Conservation (phyloP, 2,888 invertebrate genomes). For the Drosophila subsilvestris region DNA sequence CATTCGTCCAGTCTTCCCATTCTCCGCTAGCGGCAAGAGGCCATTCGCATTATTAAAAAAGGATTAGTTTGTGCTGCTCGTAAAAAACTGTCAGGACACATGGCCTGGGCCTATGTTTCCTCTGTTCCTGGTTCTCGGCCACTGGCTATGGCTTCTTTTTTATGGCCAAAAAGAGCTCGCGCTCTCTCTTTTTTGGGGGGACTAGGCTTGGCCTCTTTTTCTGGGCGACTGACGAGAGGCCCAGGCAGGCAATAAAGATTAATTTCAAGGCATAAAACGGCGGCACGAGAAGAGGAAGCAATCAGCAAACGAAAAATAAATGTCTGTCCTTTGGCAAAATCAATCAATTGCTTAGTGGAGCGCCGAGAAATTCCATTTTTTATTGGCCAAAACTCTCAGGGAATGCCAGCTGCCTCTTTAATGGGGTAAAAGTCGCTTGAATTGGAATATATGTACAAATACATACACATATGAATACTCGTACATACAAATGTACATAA, state of each 20-base stretch:
- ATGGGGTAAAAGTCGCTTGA: constrained; percentile 42
- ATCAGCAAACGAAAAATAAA: constrained; percentile 11
- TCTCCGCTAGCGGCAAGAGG: background rate
- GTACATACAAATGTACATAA: background rate
- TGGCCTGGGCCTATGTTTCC: background rate
- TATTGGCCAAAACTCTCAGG: constrained; percentile 29
- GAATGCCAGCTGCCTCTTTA: constrained; percentile 25
- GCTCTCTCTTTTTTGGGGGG: constrained; percentile 4
- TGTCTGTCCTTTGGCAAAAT: constrained; percentile 36
- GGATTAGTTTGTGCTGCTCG: constrained; percentile 51
- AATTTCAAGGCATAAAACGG: constrained; percentile 48
- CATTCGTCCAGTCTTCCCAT: background rate
- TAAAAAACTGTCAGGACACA: constrained; percentile 39
- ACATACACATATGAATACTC: background rate
- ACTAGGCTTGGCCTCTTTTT: constrained; percentile 1
- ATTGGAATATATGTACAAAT: constrained; percentile 4
- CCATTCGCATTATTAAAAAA: constrained; percentile 49
- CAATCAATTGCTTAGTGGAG: constrained; percentile 43
- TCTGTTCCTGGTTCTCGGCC: background rate
- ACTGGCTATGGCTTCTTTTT: constrained; percentile 16
- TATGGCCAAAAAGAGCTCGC: constrained; percentile 24
- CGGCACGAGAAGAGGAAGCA: constrained; percentile 9
- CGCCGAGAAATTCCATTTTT: constrained; percentile 17
- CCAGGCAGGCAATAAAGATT: constrained; percentile 42
- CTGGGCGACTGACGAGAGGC: too few species aligned